These are phyloP conservation scores for Bothrops jararaca DNA, from an alignment of 2,113 vertebrate genomes.

Conservation along the genomic window DNA sequence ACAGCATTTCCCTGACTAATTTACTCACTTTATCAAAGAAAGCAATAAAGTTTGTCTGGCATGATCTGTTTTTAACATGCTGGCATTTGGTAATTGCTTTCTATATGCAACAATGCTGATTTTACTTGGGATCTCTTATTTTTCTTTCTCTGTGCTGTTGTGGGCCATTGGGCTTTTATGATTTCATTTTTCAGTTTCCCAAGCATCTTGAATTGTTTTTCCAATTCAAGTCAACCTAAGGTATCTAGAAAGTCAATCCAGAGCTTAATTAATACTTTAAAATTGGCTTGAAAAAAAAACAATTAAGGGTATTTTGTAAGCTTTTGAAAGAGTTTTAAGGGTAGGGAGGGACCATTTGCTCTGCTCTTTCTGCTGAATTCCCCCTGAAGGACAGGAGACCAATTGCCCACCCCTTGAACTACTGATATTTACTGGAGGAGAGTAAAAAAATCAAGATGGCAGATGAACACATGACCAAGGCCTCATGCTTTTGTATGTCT, in stretches of 20 bases:
- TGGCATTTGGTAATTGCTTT: background rate
- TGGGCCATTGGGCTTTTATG: background rate
- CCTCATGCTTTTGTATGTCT: background rate
- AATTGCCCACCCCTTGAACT: background rate
- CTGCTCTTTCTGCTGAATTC: background rate
- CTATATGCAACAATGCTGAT: background rate
- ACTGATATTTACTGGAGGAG: background rate
- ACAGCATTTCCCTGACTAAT: background rate
- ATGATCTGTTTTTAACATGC: background rate
- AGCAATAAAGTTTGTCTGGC: background rate
- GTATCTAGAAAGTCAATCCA: background rate
- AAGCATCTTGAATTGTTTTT: background rate
- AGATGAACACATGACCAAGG: background rate
- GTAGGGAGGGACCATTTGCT: background rate
- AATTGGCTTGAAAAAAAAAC: background rate
- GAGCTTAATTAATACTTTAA: background rate
- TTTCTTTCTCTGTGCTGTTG: background rate
- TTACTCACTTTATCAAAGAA: background rate
- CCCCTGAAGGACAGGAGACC: background rate
- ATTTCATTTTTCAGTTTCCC: background rate
- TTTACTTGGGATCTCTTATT: background rate
- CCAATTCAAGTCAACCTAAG: background rate
- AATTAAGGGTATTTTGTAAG: background rate
- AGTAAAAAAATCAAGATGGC: background rate
- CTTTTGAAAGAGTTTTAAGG: background rate